Evolutionary conservation across 53 echinoderm and acorn worm genomes (phyloP).

Genomic region (Crossaster papposus): DNA sequence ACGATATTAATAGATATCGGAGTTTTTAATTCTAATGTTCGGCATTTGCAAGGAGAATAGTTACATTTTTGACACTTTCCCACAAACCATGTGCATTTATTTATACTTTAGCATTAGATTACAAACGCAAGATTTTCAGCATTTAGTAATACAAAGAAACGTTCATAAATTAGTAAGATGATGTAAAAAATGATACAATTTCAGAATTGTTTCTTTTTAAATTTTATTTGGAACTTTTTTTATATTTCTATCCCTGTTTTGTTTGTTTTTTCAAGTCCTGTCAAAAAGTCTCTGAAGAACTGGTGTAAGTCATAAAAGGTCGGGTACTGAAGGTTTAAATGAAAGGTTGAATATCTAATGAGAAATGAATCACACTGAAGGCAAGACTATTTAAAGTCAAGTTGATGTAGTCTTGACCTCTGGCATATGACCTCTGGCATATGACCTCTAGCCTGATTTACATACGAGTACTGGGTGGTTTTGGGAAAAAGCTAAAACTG

Average conservation of each 20-base stretch:
- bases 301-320: background rate
- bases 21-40: too few relatives aligned
- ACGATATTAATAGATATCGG: too few relatives aligned
- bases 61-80: too few relatives aligned
- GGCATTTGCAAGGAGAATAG: too few relatives aligned
- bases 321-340: background rate
- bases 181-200: too few relatives aligned
- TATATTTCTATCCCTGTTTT: background rate
- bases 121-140: too few relatives aligned
- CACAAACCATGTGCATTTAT: too few relatives aligned
- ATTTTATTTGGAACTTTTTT: too few relatives aligned
- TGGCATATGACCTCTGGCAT: background rate
- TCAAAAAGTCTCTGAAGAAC: background rate
- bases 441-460: background rate
- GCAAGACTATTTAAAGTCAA: background rate
- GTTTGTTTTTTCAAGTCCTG: background rate
- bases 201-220: too few relatives aligned
- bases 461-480: background rate
- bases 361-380: background rate
- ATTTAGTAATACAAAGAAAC: too few relatives aligned
- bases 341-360: background rate
- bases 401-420: background rate
- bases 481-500: background rate
- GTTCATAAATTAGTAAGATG: too few relatives aligned
- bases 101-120: too few relatives aligned